phyloP scores from a whole-genome alignment of 2,797 vertebrate genomes.

The Mormyrops attenuatus region DNA sequence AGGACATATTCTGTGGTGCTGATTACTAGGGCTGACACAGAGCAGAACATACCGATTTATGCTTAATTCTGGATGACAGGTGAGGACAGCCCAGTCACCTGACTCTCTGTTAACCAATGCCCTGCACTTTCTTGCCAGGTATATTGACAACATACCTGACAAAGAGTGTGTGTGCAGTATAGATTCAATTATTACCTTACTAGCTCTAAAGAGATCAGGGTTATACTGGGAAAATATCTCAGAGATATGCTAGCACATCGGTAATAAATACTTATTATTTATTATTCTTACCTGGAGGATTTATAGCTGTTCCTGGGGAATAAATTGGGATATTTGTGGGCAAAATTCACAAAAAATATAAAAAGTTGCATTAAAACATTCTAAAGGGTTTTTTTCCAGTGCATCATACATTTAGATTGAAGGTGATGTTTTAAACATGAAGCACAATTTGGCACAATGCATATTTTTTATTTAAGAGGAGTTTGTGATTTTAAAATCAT shows the following conservation, averaged over 20 bases:
- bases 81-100: background rate
- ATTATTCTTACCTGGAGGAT: background rate
- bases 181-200: background rate
- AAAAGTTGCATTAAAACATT: background rate
- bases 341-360: background rate
- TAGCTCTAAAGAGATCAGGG: background rate
- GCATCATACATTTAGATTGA: background rate
- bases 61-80: background rate
- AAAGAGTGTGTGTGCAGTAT: background rate
- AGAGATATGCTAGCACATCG: background rate
- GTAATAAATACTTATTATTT: constrained; percentile 1
- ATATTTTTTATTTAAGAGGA: constrained; percentile 8
- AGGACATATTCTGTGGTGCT: background rate
- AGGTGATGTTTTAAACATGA: background rate
- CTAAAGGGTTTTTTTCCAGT: background rate
- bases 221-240: background rate
- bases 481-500: background rate
- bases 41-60: background rate
- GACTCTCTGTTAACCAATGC: background rate
- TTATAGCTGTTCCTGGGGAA: background rate
- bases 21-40: background rate
- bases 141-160: background rate
- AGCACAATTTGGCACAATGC: background rate
- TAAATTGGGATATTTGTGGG: background rate
- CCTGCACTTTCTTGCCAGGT: background rate